These are phyloP conservation scores for Torymus auratus DNA, from an alignment of 2,888 invertebrate genomes.

Conservation along the genomic window DNA sequence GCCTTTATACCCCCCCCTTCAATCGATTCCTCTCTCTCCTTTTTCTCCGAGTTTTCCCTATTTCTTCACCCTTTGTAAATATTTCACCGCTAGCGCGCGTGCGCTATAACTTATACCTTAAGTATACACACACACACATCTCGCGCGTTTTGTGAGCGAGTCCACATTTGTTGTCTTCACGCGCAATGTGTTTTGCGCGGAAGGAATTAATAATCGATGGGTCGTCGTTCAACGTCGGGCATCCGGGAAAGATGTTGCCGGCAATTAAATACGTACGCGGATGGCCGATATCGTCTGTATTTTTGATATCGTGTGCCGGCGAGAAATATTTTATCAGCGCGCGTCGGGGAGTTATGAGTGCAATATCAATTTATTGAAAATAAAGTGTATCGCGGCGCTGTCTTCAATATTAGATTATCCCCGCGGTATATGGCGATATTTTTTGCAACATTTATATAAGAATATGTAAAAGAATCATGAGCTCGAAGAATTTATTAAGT, in stretches of 20 bases:
- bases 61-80: constrained; percentile 57
- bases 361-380: no score
- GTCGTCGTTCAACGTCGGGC: constrained; percentile 8
- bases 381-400: no score
- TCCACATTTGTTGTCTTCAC: constrained; percentile 14
- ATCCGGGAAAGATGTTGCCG: constrained; percentile 30
- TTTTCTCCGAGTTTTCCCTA: constrained; percentile 23
- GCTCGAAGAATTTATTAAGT: no score
- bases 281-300: no score
- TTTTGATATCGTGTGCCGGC: no score
- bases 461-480: no score
- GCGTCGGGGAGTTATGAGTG: no score
- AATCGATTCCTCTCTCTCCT: constrained; percentile 24
- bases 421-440: no score
- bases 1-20: constrained; percentile 3
- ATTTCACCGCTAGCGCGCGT: constrained; percentile 45
- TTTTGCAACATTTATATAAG: no score
- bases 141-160: constrained; percentile 8
- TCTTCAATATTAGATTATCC: no score
- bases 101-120: constrained; percentile 34
- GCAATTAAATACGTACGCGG: background rate
- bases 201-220: constrained; percentile 44
- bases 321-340: no score
- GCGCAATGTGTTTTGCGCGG: background rate
- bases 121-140: background rate